Evolutionary conservation across 2,888 invertebrate species (phyloP).

Genomic region (Hyles lineata): DNA sequence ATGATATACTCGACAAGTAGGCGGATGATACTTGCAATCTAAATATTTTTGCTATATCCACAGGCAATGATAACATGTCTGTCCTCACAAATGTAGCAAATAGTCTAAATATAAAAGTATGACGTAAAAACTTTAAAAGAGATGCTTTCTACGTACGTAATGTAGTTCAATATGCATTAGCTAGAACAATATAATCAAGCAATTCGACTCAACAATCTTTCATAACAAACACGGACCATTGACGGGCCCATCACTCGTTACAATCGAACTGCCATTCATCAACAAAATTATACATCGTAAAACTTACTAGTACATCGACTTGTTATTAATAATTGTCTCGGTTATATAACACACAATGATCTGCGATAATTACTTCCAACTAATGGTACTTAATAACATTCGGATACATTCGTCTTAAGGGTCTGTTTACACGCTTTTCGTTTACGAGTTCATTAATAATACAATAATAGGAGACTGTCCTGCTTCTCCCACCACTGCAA

Average conservation of each 20-base stretch:
- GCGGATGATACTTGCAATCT: too few relatives aligned
- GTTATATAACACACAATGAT: background rate
- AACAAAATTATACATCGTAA: constrained; percentile 5
- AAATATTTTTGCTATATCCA: too few relatives aligned
- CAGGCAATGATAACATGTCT: too few relatives aligned
- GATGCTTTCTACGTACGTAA: too few relatives aligned
- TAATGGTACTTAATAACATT: background rate
- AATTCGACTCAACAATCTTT: background rate
- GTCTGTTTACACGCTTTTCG: background rate
- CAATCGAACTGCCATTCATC: background rate
- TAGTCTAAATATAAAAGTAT: too few relatives aligned
- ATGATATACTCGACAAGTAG: too few relatives aligned
- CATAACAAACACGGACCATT: constrained; percentile 4
- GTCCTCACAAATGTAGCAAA: too few relatives aligned
- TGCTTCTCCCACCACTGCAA: too few relatives aligned
- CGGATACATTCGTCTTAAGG: background rate
- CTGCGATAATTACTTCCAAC: constrained; percentile 1
- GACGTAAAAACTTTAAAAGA: too few relatives aligned
- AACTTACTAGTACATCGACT: background rate
- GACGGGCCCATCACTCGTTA: background rate
- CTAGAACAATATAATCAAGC: background rate
- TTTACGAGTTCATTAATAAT: too few relatives aligned
- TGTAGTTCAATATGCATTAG: background rate
- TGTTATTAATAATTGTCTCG: background rate
- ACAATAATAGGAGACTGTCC: too few relatives aligned